These are phyloP conservation scores for Tretioscincus oriximinensis DNA, from an alignment of 2,113 vertebrate genomes.

Conservation along the genomic window DNA sequence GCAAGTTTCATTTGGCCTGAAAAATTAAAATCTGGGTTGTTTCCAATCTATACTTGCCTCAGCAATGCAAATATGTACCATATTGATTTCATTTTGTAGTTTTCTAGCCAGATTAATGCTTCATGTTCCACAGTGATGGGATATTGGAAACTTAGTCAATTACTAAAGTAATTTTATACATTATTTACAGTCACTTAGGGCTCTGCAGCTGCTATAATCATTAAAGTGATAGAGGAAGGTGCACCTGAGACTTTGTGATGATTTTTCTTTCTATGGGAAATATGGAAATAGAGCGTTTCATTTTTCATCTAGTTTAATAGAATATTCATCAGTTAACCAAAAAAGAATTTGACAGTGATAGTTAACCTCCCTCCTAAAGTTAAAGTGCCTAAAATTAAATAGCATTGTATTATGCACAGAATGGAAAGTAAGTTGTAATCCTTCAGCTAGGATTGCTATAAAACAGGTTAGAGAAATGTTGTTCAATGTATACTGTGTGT, in stretches of 20 bases:
- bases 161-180: constrained; percentile 5
- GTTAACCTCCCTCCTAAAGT: neutral
- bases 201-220: constrained; percentile 16
- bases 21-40: neutral
- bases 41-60: neutral
- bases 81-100: constrained; percentile 9
- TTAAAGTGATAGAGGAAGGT: constrained; percentile 2
- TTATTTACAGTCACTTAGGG: constrained; percentile 10
- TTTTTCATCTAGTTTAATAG: constrained; percentile 17
- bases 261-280: neutral
- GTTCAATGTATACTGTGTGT: neutral
- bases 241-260: rapidly evolving
- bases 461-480: too few relatives aligned
- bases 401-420: neutral
- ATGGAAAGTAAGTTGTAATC: constrained; percentile 10
- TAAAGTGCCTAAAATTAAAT: neutral
- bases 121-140: neutral
- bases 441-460: neutral
- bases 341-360: constrained; percentile 9
- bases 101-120: neutral
- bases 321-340: neutral
- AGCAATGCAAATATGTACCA: neutral
- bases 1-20: neutral
- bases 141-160: neutral
- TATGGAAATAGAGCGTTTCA: neutral